Percentiles rank a stretch among this genome's conserved stretches.
These are phyloP conservation scores for Eupeodes corollae DNA, from an alignment of 1,140 invertebrate genomes.

Conservation along the genomic window DNA sequence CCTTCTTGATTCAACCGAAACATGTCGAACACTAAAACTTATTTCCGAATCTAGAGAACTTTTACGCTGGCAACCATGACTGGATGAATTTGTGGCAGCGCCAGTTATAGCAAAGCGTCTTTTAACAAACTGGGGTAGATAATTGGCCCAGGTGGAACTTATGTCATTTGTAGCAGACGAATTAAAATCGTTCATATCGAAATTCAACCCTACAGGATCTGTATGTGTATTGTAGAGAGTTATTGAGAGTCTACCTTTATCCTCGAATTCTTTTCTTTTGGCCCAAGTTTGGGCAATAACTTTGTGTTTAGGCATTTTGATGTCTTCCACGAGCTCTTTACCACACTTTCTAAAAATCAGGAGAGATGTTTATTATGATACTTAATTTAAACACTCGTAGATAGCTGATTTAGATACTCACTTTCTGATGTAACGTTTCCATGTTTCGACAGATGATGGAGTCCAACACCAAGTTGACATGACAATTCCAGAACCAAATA, in stretches of 20 bases:
- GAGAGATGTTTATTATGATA: neutral
- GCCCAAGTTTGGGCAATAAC: constrained; percentile 83
- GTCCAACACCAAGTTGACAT: constrained; percentile 93
- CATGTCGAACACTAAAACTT: constrained; percentile 62
- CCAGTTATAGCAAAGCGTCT: constrained; percentile 64
- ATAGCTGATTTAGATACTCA: constrained; percentile 40
- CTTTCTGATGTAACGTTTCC: constrained; percentile 73
- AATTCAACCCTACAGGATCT: constrained; percentile 79
- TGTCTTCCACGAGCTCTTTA: constrained; percentile 57
- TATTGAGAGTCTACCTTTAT: constrained; percentile 71
- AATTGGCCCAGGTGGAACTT: constrained; percentile 76
- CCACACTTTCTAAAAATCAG: constrained; percentile 51
- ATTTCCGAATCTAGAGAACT: constrained; percentile 67
- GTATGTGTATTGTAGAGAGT: constrained; percentile 74
- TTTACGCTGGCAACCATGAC: constrained; percentile 41
- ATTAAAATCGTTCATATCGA: constrained; percentile 57
- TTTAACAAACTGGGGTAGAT: constrained; percentile 73
- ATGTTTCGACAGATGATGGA: constrained; percentile 63
- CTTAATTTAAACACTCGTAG: neutral
- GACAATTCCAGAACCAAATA: constrained; percentile 72
- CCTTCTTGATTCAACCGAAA: constrained; percentile 68
- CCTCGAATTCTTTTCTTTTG: constrained; percentile 73
- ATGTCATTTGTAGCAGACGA: constrained; percentile 63
- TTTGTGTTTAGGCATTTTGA: constrained; percentile 74
- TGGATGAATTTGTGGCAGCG: constrained; percentile 46